Base-by-base conservation (phyloP, 1,140 invertebrate species). In the Nasonia giraulti region DNA sequence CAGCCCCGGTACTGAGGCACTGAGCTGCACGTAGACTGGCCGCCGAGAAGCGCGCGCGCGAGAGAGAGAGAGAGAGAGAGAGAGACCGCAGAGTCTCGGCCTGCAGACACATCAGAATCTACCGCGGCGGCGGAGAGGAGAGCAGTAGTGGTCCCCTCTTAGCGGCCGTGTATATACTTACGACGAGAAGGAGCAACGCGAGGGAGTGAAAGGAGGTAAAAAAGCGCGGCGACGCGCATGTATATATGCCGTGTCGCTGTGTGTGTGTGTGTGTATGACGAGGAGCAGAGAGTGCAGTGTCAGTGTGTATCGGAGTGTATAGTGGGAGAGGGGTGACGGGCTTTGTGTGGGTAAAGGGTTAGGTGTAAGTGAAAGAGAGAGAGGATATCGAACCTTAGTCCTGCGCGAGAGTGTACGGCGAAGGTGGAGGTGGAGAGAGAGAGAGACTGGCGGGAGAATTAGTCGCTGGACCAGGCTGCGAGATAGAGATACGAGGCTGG, bases 1-100 rank as follows among this genome's bases (percentile, higher is more conserved):
- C 75, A 75, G 82, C 40, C 76, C 66, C 76, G 47, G 44, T 5
- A 84, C 82, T 83, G 40, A 17, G 79, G n/a, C n/a, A n/a, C n/a
- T n/a, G n/a, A n/a, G n/a, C 68, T 33, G 80, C 55, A 7, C 44
- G 73, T 17, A 55, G 74, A 27, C 69, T 74, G 27, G 2, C 17
- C 27, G 33, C 12, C 0, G 17, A 40, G 47, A 8, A 73, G 8
- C 4, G n/a, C 33, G 27, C n/a, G n/a, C n/a, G n/a, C n/a, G n/a
- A 27, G 27, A 27, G 27, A 1, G 27, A 27, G 27, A 27, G 27
- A 27, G n/a, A 55, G 44, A 55, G 44, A 77, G 75, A 77, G 55
- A 80, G 78, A 80, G n/a, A 71, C 40, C 40, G 8, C 8, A 44
- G 69, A 55, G 7, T 6, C 68, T 71, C 55, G 5, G 47, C 55